Percentiles rank a stretch among this genome's conserved stretches.
Conservation (phyloP, 1,140 invertebrate species). For the Saccostrea glomerata region DNA sequence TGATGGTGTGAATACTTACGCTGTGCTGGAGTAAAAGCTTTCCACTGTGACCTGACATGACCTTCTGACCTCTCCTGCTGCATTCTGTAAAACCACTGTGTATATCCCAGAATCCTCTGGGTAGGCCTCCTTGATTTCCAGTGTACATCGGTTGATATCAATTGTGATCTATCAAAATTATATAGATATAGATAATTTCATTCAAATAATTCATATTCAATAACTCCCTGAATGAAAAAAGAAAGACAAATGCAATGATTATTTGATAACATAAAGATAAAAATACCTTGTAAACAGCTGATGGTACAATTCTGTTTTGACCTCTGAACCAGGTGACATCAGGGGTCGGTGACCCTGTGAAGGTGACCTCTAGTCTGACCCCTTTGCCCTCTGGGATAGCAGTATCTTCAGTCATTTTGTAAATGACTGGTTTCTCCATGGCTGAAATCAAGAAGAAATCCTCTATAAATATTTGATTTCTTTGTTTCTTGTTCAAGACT, state of each 20-base stretch:
- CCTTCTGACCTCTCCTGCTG: slow-evolving; percentile 85
- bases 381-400: slow-evolving; percentile 74
- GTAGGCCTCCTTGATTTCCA: slow-evolving; percentile 97
- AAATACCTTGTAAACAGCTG: slow-evolving; percentile 71
- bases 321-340: slow-evolving; percentile 86
- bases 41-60: slow-evolving; percentile 75
- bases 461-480: neutral
- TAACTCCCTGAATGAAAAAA: neutral
- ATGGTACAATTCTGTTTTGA: slow-evolving; percentile 74
- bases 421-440: slow-evolving; percentile 71
- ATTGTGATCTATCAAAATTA: slow-evolving; percentile 72
- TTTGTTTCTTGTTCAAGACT: neutral
- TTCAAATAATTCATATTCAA: neutral
- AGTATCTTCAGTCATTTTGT: slow-evolving; percentile 73
- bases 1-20: slow-evolving; percentile 61
- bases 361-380: slow-evolving; percentile 73
- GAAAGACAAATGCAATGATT: neutral
- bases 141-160: slow-evolving; percentile 78
- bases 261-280: neutral
- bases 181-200: neutral
- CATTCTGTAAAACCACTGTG: slow-evolving; percentile 97
- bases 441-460: slow-evolving; percentile 64
- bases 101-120: slow-evolving; percentile 98
- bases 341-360: slow-evolving; percentile 83
- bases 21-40: slow-evolving; percentile 72